Conservation (phyloP, 2,113 vertebrate genomes). For the Bolborhynchus lineola region DNA sequence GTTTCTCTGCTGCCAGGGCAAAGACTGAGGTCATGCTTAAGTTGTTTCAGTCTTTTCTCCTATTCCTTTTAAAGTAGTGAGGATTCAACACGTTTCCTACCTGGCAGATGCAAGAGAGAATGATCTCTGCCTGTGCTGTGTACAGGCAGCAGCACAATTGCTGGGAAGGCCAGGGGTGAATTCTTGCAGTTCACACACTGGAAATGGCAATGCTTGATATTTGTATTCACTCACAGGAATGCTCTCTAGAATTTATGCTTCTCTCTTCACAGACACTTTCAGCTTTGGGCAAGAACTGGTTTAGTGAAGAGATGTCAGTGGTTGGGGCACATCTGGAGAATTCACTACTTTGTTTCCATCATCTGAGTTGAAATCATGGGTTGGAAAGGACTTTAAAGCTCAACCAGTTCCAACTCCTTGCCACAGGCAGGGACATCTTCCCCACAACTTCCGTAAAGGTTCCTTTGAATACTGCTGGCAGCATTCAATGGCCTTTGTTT, state of each 20-base stretch:
- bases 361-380: not conserved
- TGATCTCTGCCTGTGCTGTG: not conserved
- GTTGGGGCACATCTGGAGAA: not conserved
- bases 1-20: not conserved
- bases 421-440: not conserved
- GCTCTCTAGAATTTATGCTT: not conserved
- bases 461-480: not conserved
- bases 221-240: not conserved
- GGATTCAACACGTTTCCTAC: not conserved
- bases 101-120: not conserved
- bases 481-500: not conserved
- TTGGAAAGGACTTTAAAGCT: not conserved
- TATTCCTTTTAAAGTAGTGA: not conserved
- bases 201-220: not conserved
- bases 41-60: not conserved
- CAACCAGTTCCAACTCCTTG: not conserved
- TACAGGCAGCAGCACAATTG: not conserved
- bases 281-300: not conserved
- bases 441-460: not conserved
- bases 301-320: not conserved
- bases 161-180: not conserved
- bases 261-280: not conserved
- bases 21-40: accelerated
- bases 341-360: not conserved
- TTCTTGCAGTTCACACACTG: accelerated